Conservation (phyloP, 2,888 invertebrate genomes). For the Caenorhabditis macrosperma region DNA sequence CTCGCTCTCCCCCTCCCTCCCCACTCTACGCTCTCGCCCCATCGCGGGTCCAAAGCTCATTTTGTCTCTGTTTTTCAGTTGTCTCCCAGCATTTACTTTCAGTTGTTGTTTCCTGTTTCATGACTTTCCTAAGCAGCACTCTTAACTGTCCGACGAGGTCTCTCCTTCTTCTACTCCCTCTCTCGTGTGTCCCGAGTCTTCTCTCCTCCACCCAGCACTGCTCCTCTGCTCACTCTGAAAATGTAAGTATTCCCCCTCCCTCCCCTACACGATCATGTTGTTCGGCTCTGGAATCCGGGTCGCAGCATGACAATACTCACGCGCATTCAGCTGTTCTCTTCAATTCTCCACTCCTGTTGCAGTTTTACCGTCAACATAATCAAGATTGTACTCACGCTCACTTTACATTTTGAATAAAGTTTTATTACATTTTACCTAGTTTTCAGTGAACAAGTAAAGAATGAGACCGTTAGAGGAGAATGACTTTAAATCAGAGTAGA, state of each 20-base stretch:
- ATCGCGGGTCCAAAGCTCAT: background rate
- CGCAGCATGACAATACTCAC: conserved; percentile 27
- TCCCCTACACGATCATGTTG: conserved; percentile 23
- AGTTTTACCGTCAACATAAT: too few relatives aligned
- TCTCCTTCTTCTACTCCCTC: background rate
- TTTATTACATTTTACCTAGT: background rate
- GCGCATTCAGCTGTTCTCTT: background rate
- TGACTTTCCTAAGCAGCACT: conserved; percentile 16
- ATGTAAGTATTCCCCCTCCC: conserved; percentile 17
- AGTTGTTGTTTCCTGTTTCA: too few relatives aligned
- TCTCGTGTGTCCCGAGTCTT: background rate
- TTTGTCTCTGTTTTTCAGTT: background rate
- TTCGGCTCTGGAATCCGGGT: conserved; percentile 29
- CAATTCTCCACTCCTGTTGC: background rate
- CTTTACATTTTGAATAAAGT: background rate
- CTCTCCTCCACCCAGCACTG: conserved; percentile 5
- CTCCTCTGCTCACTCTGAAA: conserved; percentile 23
- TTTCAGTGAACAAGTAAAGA: background rate
- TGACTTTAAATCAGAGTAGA: too few relatives aligned
- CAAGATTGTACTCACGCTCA: background rate
- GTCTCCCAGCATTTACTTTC: conserved; percentile 17
- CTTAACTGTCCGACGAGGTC: conserved; percentile 15
- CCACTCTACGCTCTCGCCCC: conserved; percentile 1
- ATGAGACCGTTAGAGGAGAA: background rate
- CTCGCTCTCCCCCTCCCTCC: background rate